phyloP scores from a whole-genome alignment of 2,113 vertebrate species.

The Dryoscopus gambensis region DNA sequence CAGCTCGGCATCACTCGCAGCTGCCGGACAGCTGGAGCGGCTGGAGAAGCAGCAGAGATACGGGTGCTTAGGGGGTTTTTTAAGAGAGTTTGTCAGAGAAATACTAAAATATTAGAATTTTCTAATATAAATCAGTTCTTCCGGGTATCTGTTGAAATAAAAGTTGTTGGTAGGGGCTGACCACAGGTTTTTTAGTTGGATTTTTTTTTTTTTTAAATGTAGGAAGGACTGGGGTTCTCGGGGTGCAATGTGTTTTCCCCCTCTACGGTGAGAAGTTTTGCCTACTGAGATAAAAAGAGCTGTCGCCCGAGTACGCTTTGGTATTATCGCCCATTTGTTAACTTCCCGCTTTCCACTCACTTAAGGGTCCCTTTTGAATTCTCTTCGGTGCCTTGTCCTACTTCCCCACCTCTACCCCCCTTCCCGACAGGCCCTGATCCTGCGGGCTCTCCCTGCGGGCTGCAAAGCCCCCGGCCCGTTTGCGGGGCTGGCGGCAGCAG shows the following conservation, averaged over 20 bases:
- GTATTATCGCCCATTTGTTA: background rate
- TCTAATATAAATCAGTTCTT: background rate
- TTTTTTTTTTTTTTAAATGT: too few relatives aligned
- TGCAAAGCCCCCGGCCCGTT: background rate
- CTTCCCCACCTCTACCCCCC: background rate
- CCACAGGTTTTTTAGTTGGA: fast-evolving
- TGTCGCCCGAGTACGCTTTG: background rate
- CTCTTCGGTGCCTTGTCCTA: background rate
- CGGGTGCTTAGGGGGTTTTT: background rate
- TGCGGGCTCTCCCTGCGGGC: background rate
- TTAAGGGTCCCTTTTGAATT: background rate
- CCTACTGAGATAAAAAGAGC: background rate
- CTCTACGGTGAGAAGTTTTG: background rate
- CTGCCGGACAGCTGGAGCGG: background rate
- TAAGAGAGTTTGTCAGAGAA: background rate
- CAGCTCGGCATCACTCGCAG: background rate
- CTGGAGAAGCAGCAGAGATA: background rate
- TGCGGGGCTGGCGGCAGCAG: background rate
- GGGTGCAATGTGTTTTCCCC: background rate
- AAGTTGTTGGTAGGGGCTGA: background rate
- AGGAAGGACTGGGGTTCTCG: background rate
- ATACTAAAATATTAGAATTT: background rate
- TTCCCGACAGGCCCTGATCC: background rate
- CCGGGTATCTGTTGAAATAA: background rate
- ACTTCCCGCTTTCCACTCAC: background rate